Conservation (phyloP, 2,797 vertebrate genomes). For the Rhynchonycteris naso region DNA sequence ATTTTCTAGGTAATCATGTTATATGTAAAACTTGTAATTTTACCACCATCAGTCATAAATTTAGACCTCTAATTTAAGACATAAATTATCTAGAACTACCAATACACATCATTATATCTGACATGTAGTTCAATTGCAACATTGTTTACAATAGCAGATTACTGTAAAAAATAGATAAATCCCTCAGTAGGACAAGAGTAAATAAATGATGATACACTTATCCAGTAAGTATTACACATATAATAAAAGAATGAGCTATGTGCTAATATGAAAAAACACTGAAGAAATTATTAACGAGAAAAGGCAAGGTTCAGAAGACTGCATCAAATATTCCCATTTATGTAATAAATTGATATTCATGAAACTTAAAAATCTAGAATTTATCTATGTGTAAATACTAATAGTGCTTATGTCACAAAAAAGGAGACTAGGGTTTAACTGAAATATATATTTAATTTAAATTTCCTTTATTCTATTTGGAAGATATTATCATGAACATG, state of each 20-base stretch:
- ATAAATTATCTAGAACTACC: background rate
- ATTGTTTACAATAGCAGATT: background rate
- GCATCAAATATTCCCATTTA: background rate
- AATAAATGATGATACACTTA: background rate
- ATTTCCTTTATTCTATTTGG: background rate
- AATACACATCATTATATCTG: background rate
- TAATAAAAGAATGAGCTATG: background rate
- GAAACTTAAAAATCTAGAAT: background rate
- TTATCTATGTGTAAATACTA: background rate
- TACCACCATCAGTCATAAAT: background rate
- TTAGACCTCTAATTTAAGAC: background rate
- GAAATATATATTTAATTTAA: background rate
- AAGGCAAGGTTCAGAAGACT: background rate
- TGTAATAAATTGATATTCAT: background rate
- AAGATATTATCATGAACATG: background rate
- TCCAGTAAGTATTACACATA: background rate
- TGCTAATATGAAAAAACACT: background rate
- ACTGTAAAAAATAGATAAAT: background rate
- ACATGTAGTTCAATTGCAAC: background rate
- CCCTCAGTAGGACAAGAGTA: background rate
- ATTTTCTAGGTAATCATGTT: background rate
- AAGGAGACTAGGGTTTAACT: background rate
- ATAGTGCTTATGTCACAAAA: background rate
- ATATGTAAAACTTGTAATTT: background rate
- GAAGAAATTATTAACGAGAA: background rate